Evolutionary conservation across 2,797 vertebrate species (phyloP).

Genomic region (Crypturellus tataupa): DNA sequence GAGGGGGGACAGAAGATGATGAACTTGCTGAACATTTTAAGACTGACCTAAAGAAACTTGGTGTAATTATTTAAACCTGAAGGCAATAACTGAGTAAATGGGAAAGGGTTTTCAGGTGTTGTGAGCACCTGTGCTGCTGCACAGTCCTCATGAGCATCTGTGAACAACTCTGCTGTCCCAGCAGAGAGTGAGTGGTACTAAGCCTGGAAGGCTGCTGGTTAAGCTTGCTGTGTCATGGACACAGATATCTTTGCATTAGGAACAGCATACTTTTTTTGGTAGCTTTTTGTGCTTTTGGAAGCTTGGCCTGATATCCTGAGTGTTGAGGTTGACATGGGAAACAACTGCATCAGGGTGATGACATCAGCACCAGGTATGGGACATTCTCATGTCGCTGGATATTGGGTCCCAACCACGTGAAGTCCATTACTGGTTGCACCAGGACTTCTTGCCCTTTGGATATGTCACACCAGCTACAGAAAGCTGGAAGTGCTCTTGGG

Average conservation of each 20-base stretch:
- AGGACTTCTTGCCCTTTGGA: background rate
- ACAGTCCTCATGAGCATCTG: background rate
- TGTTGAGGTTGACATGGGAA: background rate
- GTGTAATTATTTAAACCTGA: background rate
- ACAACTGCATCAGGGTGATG: background rate
- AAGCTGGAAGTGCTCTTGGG: fast-evolving
- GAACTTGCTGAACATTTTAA: background rate
- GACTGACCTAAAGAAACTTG: background rate
- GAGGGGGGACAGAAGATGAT: background rate
- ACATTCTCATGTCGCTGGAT: background rate
- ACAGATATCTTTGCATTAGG: background rate
- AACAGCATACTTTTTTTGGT: background rate
- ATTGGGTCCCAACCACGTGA: background rate
- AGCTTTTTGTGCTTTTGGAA: background rate
- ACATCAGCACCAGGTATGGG: background rate
- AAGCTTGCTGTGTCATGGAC: background rate
- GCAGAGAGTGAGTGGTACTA: no score
- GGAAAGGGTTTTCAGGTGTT: background rate
- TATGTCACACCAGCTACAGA: background rate
- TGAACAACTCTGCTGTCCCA: background rate
- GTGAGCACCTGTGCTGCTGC: background rate
- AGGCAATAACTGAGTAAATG: background rate
- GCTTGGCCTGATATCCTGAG: fast-evolving
- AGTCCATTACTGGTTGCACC: background rate
- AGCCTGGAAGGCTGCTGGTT: no score